phyloP scores from a whole-genome alignment of 2,113 vertebrate species.

The Cavia porcellus region DNA sequence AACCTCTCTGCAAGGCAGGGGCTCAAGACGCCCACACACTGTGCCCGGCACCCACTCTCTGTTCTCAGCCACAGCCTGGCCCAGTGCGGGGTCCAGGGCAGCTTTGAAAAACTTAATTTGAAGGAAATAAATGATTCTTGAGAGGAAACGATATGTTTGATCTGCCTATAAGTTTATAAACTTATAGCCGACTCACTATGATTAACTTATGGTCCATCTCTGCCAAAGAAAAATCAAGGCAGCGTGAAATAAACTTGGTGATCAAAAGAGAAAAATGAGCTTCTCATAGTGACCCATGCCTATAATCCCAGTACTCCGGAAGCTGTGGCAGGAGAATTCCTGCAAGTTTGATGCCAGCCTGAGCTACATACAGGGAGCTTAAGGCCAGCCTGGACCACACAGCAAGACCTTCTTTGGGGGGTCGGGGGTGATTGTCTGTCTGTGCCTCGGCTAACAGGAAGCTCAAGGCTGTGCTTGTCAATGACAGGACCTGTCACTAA shows the following conservation, averaged over 20 bases:
- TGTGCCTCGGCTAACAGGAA: neutral
- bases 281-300: neutral
- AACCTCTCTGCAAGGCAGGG: neutral
- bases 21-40: neutral
- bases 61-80: accelerated
- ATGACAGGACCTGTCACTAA: neutral
- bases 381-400: neutral
- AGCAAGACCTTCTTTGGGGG: neutral
- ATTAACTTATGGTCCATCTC: neutral
- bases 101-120: neutral
- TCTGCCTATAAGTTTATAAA: neutral
- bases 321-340: neutral
- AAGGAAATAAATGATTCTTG: neutral
- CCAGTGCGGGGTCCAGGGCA: neutral
- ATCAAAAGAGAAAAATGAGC: neutral
- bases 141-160: neutral
- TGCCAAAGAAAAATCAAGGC: neutral
- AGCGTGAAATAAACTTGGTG: neutral
- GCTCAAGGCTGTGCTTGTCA: neutral
- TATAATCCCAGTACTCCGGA: neutral
- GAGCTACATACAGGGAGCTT: neutral
- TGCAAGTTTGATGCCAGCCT: neutral
- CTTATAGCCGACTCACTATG: neutral
- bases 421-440: accelerated
- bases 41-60: neutral